Conservation (phyloP, 2,888 invertebrate genomes). For the Rhingia rostrata region DNA sequence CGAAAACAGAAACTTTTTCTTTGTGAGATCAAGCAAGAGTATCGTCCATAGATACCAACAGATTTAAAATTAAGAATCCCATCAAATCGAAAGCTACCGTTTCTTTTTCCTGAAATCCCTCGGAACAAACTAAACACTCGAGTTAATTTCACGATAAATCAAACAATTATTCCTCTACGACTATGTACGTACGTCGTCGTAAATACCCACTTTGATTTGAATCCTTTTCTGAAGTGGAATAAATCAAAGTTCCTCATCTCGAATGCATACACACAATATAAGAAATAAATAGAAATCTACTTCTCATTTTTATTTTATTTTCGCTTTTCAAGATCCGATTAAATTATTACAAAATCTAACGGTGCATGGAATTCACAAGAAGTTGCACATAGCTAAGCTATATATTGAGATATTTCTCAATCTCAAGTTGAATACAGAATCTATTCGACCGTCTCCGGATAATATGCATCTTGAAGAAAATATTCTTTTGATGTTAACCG, state of each 20-base stretch:
- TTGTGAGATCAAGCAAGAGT: no score
- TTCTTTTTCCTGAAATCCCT: neutral
- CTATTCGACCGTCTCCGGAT: slow-evolving; percentile 63
- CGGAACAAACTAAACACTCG: slow-evolving; percentile 8
- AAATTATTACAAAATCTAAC: slow-evolving; percentile 64
- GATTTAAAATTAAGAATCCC: neutral
- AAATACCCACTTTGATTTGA: slow-evolving; percentile 37
- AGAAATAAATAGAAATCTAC: slow-evolving; percentile 26
- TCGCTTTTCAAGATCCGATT: slow-evolving; percentile 31
- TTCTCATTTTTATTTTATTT: slow-evolving; percentile 3
- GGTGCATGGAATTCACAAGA: slow-evolving; percentile 57
- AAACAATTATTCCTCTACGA: slow-evolving; percentile 23
- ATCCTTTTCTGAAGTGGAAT: slow-evolving; percentile 44
- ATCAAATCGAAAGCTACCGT: neutral
- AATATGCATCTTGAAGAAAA: slow-evolving; percentile 68
- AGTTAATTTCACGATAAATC: slow-evolving; percentile 56
- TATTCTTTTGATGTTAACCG: slow-evolving; percentile 73
- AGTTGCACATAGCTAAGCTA: neutral
- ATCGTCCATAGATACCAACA: no score
- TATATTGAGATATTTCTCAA: slow-evolving; percentile 32
- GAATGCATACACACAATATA: neutral
- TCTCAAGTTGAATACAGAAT: slow-evolving; percentile 43
- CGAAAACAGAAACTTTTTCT: no score
- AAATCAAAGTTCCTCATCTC: slow-evolving; percentile 49
- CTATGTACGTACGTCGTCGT: neutral